A percentile compares a stretch with the other conserved stretches of the same genome.
Conservation (phyloP, 2,113 vertebrate genomes). For the Apteryx owenii region DNA sequence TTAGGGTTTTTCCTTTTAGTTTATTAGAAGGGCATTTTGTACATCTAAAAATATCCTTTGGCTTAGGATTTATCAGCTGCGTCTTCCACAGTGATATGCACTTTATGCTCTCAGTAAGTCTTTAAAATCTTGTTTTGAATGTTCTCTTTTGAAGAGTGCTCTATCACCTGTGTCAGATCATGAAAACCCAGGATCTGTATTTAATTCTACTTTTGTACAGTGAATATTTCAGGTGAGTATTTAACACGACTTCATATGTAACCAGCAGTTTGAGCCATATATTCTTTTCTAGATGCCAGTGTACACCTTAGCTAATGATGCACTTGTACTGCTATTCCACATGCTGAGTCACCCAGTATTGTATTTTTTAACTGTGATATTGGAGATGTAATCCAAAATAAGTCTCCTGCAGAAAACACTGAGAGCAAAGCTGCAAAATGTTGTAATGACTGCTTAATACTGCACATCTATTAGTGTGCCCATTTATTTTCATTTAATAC, state of each 20-base stretch:
- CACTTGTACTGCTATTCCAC: background rate
- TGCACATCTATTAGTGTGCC: background rate
- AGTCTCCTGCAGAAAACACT: background rate
- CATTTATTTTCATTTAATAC: background rate
- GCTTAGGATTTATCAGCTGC: background rate
- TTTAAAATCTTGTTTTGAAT: background rate
- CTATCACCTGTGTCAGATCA: background rate
- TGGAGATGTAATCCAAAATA: background rate
- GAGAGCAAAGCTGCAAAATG: background rate
- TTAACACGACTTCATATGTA: background rate
- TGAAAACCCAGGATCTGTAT: constrained; percentile 41
- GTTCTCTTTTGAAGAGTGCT: constrained; percentile 59
- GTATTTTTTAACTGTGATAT: background rate
- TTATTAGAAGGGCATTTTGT: background rate
- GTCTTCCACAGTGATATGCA: background rate
- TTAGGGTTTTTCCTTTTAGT: background rate
- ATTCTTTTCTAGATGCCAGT: background rate
- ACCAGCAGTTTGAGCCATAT: background rate
- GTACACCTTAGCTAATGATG: background rate
- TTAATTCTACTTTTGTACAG: constrained; percentile 17
- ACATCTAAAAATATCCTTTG: background rate
- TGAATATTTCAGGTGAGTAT: constrained; percentile 22
- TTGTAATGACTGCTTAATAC: background rate
- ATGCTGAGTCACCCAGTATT: background rate
- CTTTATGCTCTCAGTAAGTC: background rate